Percentiles rank a stretch among this genome's conserved stretches.
phyloP scores from a whole-genome alignment of 2,113 vertebrate genomes.

The Condylura cristata region DNA sequence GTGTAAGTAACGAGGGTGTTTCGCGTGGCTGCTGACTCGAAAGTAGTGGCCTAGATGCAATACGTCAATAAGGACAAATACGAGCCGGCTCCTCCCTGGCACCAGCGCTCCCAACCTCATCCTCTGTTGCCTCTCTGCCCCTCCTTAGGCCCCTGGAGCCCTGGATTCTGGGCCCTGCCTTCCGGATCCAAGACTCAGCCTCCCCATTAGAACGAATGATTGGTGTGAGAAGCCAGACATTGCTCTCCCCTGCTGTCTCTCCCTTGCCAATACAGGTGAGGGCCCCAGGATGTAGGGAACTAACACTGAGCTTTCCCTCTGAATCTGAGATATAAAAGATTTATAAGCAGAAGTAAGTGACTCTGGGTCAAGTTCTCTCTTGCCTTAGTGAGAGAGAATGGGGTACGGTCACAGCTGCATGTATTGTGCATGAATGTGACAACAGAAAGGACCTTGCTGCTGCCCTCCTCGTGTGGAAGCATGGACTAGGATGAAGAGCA shows the following conservation, averaged over 20 bases:
- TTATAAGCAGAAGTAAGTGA: neutral
- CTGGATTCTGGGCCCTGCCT: neutral
- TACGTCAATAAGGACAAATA: neutral
- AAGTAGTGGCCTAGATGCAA: conserved; percentile 20
- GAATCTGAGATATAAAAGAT: neutral
- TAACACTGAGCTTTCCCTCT: neutral
- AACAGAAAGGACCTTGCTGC: neutral
- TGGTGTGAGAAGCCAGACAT: neutral
- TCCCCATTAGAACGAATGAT: neutral
- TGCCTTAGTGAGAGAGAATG: neutral
- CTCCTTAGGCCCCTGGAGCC: neutral
- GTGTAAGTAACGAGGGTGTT: neutral
- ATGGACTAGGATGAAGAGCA: neutral
- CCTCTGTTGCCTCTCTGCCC: neutral
- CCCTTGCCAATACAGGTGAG: neutral
- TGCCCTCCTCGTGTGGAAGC: accelerated
- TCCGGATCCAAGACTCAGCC: neutral
- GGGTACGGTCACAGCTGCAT: neutral
- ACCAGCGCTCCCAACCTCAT: neutral
- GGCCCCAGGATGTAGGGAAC: neutral
- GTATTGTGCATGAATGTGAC: neutral
- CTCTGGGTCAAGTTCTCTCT: neutral
- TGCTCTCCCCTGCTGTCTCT: neutral
- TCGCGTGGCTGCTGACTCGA: conserved; percentile 33
- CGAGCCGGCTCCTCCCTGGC: neutral